Conservation (phyloP, 1,140 invertebrate species). For the Spodoptera frugiperda region DNA sequence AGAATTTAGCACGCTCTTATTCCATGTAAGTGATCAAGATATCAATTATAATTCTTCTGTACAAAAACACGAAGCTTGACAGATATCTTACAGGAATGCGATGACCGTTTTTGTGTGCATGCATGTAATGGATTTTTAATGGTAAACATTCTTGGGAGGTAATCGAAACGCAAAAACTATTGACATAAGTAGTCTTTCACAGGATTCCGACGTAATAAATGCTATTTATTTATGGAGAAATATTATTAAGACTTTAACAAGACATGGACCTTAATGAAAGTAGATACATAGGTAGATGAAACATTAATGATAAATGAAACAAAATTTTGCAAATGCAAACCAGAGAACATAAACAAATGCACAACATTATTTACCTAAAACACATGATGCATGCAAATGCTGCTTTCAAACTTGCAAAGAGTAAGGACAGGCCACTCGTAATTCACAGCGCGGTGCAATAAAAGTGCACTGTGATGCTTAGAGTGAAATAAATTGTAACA, state of each 20-base stretch:
- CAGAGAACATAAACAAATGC: background rate
- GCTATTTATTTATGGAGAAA: background rate
- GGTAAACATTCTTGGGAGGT: constrained; percentile 48
- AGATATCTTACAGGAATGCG: constrained; percentile 42
- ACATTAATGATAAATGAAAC: background rate
- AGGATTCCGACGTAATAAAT: constrained; percentile 24
- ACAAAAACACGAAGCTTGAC: constrained; percentile 20
- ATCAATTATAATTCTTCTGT: constrained; percentile 24
- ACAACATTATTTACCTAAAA: constrained; percentile 11
- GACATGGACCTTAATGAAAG: too few relatives aligned
- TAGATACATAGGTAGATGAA: too few relatives aligned
- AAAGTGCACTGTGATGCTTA: constrained; percentile 41
- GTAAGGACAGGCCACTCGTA: constrained; percentile 40
- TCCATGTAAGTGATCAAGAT: constrained; percentile 31
- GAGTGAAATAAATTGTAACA: constrained; percentile 46
- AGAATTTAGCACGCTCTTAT: constrained; percentile 14
- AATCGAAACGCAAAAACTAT: constrained; percentile 32
- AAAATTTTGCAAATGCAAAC: background rate
- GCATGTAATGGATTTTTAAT: constrained; percentile 53
- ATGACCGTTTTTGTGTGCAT: constrained; percentile 42
- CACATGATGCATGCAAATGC: background rate
- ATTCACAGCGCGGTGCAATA: constrained; percentile 33
- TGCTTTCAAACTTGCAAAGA: constrained; percentile 11
- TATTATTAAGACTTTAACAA: too few relatives aligned
- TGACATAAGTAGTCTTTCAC: background rate